Percentiles rank a stretch among this genome's conserved stretches.
These are phyloP conservation scores for Alethe castanea DNA, from an alignment of 2,113 vertebrate genomes.

Conservation along the genomic window DNA sequence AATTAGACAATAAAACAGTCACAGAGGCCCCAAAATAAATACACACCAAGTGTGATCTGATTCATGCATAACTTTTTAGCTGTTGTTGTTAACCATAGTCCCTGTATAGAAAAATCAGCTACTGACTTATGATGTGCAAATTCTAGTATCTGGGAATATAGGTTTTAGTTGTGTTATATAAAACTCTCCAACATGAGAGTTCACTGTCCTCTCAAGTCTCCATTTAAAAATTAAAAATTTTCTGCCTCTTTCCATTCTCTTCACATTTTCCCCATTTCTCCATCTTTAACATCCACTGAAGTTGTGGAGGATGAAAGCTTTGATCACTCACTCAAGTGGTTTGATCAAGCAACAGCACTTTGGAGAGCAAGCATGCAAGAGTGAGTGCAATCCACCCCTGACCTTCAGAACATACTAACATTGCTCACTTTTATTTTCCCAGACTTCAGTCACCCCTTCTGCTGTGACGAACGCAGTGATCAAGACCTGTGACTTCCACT, in stretches of 20 bases:
- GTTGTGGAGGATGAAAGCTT: not conserved
- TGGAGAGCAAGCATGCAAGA: not conserved
- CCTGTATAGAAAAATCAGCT: not conserved
- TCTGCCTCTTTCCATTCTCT: not conserved
- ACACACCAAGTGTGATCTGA: not conserved
- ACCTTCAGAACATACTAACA: not conserved
- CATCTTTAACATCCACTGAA: not conserved
- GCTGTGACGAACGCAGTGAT: not conserved
- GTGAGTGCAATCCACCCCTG: not conserved
- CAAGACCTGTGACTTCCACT: slow-evolving; percentile 21
- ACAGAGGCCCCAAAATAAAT: not conserved
- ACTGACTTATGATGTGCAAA: not conserved
- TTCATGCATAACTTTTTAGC: not conserved
- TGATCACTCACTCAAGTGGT: not conserved
- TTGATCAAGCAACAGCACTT: not conserved
- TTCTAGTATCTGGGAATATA: not conserved
- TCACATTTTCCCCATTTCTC: not conserved
- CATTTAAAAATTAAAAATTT: not conserved
- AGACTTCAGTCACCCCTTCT: not conserved
- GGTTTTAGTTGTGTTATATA: not conserved
- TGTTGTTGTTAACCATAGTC: not conserved
- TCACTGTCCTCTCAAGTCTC: not conserved
- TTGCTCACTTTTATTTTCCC: not conserved
- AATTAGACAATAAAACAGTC: not conserved
- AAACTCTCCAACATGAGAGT: not conserved